Evolutionary conservation across 1,140 invertebrate genomes (phyloP).

Genomic region (Drosophila willistoni): DNA sequence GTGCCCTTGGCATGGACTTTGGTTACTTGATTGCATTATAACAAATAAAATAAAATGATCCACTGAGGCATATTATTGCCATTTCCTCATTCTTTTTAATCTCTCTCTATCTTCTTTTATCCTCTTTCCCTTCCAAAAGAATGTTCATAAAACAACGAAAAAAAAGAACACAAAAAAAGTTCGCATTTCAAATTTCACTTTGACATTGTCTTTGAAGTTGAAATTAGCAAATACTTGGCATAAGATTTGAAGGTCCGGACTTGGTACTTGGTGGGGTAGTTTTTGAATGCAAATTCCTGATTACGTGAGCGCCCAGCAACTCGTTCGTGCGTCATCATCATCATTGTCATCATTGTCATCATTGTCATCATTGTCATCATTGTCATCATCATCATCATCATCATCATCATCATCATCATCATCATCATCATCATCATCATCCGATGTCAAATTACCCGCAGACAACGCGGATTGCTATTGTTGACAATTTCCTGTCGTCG

Average conservation of each 20-base stretch:
- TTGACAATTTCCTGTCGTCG: constrained; percentile 66
- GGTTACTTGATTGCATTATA: constrained; percentile 68
- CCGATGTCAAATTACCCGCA: constrained; percentile 67
- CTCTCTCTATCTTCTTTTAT: not conserved
- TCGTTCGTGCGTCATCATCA: constrained; percentile 58
- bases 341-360: constrained; percentile 29
- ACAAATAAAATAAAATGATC: constrained; percentile 67
- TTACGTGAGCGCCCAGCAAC: constrained; percentile 57
- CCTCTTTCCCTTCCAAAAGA: constrained; percentile 2
- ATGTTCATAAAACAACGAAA: constrained; percentile 48
- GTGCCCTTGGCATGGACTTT: constrained; percentile 43
- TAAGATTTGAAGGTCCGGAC: not conserved
- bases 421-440: constrained; percentile 5
- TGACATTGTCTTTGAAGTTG: constrained; percentile 41
- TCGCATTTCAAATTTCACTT: constrained; percentile 56
- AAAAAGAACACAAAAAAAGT: too few species aligned
- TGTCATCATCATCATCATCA: constrained; percentile 4
- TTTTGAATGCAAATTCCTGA: constrained; percentile 52
- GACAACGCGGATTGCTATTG: constrained; percentile 63
- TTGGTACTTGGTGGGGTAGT: not conserved
- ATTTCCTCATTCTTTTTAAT: not conserved
- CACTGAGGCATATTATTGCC: constrained; percentile 16
- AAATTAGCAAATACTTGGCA: constrained; percentile 47
- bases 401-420: constrained; percentile 18
- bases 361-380: constrained; percentile 2